Conservation (phyloP, 2,797 vertebrate genomes). For the Nyctalus aviator region DNA sequence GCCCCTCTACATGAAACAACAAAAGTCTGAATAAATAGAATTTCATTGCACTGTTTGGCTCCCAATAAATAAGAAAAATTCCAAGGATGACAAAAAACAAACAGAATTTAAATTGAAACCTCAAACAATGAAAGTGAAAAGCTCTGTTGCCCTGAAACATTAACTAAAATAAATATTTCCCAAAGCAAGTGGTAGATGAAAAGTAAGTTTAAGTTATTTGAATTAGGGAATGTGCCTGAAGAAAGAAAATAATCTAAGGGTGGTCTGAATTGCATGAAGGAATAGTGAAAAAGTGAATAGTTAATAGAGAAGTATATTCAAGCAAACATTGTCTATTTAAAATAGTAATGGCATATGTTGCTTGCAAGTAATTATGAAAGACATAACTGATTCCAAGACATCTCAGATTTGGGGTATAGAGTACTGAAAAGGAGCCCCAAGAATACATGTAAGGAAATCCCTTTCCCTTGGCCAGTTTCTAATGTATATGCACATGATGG, state of each 20-base stretch:
- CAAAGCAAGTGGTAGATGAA: not conserved
- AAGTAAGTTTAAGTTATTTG: not conserved
- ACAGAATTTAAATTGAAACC: not conserved
- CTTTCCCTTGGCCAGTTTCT: not conserved
- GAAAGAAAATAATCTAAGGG: not conserved
- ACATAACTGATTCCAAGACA: not conserved
- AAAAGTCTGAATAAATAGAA: not conserved
- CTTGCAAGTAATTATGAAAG: not conserved
- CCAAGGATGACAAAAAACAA: not conserved
- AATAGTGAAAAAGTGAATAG: not conserved
- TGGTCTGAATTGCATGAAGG: not conserved
- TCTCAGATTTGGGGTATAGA: not conserved
- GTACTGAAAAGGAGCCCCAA: not conserved
- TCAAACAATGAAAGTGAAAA: not conserved
- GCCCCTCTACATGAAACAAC: not conserved
- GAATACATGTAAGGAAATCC: not conserved
- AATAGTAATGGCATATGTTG: not conserved
- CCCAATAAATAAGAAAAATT: not conserved
- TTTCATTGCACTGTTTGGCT: not conserved
- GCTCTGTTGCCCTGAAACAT: not conserved
- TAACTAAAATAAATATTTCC: not conserved
- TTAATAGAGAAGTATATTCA: not conserved
- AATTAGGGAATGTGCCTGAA: not conserved
- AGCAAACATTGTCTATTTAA: not conserved
- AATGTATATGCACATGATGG: accelerated